Base-by-base conservation (phyloP, 1,140 invertebrate genomes). In the Drosophila ercepeae region DNA sequence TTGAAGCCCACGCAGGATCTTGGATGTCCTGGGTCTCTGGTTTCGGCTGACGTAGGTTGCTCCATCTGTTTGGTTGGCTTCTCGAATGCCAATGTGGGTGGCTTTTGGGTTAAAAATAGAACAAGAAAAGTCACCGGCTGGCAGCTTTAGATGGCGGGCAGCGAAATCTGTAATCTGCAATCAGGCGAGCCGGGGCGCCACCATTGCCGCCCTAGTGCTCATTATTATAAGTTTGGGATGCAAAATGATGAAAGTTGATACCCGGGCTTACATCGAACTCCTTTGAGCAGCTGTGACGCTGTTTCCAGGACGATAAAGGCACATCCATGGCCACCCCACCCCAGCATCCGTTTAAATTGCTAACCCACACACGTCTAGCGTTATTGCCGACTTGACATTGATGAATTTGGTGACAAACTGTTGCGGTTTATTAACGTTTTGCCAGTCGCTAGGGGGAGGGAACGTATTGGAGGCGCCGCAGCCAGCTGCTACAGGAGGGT, bases 331-430 rank as follows among this genome's bases (percentile, higher is more conserved):
- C 9, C 34, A 36, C 1, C n/a, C 13, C 14, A 6, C 6, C 36
- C 14, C n/a, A 13, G n/a, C 27, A 3, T 29, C 23, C 61, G 23
- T 36, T 67, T 67, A 67, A 67, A 65, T 50, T 67, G 42, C 32
- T 48, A 23, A 46, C 54, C 52, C 42, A n/a, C n/a, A 39, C 41
- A 55, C 57, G 59, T 67, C 52, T 52, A 54, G 54, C 70, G 63
- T 79, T 78, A 78, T 78, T 75, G 75, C 67, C 42, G 61, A 60
- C 50, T 68, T 88, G 82, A 86, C 82, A 88, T 86, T 86, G 82
- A 86, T 86, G 82, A 82, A 86, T 86, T 79, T 86, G 82, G 82
- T 86, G 82, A 86, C 82, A 86, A 86, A 86, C 82, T 88, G 70
- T 73, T 73, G 69, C 70, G 69, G 70, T 73, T 73, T 73, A 73